Evolutionary conservation across 2,113 vertebrate species (phyloP).

Genomic region (Danio rerio): DNA sequence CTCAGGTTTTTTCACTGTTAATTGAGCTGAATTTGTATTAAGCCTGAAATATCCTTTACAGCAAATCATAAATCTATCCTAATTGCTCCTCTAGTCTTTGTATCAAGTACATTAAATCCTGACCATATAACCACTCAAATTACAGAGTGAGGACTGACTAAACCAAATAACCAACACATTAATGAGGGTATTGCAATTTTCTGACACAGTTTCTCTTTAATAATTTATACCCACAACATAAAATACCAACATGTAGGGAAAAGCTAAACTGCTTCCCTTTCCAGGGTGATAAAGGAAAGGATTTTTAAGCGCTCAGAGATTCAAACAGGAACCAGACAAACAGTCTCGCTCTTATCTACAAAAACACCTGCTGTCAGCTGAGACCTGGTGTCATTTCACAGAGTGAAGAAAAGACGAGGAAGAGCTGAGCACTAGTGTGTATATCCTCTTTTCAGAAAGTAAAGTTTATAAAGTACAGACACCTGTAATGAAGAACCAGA

Average conservation of each 20-base stretch:
- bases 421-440: not conserved
- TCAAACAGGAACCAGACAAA: slow-evolving; percentile 29
- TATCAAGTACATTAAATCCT: not conserved
- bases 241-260: not conserved
- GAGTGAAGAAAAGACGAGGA: slow-evolving; percentile 14
- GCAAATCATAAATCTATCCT: too few relatives aligned
- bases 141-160: not conserved
- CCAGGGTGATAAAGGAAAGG: not conserved
- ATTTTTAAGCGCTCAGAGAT: not conserved
- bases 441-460: slow-evolving; percentile 11
- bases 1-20: too few relatives aligned
- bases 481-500: slow-evolving; percentile 11
- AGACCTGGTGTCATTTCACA: slow-evolving; percentile 23
- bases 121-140: not conserved
- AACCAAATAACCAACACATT: not conserved
- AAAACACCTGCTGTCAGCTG: slow-evolving; percentile 54
- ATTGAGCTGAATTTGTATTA: too few relatives aligned
- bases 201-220: not conserved
- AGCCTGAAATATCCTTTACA: too few relatives aligned
- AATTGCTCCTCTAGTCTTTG: not conserved
- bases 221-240: slow-evolving; percentile 1
- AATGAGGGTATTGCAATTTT: not conserved
- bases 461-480: not conserved
- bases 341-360: slow-evolving; percentile 49
- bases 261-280: not conserved